Evolutionary conservation across 2,113 vertebrate species (phyloP).

Genomic region (Astur gentilis): DNA sequence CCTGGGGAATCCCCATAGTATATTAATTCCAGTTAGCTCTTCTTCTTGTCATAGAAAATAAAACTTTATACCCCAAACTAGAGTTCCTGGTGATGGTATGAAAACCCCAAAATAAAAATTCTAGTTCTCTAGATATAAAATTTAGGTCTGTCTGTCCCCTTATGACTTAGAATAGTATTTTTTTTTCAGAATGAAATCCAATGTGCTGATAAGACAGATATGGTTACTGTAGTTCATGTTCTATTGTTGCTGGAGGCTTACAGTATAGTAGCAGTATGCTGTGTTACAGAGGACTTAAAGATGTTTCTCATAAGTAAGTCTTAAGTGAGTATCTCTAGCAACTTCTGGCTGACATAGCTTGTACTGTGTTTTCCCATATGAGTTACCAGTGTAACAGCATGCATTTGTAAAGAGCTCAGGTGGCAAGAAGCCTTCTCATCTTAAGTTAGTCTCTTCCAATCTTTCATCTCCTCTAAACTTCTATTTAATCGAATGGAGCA

Average conservation of each 20-base stretch:
- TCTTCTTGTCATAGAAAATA: not conserved
- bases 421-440: not conserved
- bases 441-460: not conserved
- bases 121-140: not conserved
- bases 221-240: not conserved
- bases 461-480: not conserved
- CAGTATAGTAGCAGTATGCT: not conserved
- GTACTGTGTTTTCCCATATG: not conserved
- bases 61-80: not conserved
- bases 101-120: not conserved
- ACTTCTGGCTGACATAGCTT: not conserved
- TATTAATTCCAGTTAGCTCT: not conserved
- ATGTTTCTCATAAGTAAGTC: not conserved
- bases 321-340: not conserved
- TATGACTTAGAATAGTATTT: not conserved
- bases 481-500: not conserved
- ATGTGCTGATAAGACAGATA: not conserved
- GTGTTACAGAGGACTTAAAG: not conserved
- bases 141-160: fast-evolving
- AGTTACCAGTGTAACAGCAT: not conserved
- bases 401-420: not conserved
- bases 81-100: not conserved
- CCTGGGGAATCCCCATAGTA: not conserved
- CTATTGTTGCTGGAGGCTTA: not conserved
- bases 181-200: not conserved